These are phyloP conservation scores for Melipona quadrifasciata DNA, from an alignment of 1,140 invertebrate species.

Conservation along the genomic window DNA sequence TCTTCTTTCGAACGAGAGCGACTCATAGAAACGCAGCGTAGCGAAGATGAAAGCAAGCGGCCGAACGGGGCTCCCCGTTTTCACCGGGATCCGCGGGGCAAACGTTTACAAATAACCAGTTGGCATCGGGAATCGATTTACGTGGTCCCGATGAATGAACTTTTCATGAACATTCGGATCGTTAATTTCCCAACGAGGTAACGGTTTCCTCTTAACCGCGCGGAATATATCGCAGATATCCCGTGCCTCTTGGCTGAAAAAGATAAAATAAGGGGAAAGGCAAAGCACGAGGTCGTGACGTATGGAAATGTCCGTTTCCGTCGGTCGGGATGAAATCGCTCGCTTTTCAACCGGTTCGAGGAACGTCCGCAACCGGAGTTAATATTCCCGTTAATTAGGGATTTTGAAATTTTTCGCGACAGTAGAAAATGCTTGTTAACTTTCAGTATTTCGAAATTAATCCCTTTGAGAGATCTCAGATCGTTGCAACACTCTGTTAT, in stretches of 20 bases:
- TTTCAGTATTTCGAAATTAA: too few relatives aligned
- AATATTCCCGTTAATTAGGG: not conserved
- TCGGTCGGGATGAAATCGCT: not conserved
- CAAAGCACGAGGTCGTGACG: not conserved
- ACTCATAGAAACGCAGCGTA: not conserved
- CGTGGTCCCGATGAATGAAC: not conserved
- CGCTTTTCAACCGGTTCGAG: not conserved
- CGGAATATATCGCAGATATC: not conserved
- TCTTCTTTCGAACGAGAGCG: not conserved
- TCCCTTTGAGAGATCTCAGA: too few relatives aligned
- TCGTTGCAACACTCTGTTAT: too few relatives aligned
- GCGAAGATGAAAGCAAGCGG: not conserved
- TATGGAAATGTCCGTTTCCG: not conserved
- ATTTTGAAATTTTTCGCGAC: not conserved
- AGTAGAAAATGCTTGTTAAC: too few relatives aligned
- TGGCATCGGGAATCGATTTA: conserved; percentile 7
- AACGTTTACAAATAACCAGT: not conserved
- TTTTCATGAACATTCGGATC: conserved; percentile 18
- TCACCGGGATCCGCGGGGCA: not conserved
- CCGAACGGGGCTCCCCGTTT: not conserved
- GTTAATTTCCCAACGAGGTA: conserved; percentile 1
- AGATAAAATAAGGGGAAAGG: not conserved
- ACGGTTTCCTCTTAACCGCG: too few relatives aligned
- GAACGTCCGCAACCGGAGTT: too few relatives aligned
- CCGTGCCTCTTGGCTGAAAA: too few relatives aligned